A percentile compares a stretch with the other conserved stretches of the same genome.
These are phyloP conservation scores for Echinometra lucunter DNA, from an alignment of 53 echinoderm and acorn worm species.

Conservation along the genomic window DNA sequence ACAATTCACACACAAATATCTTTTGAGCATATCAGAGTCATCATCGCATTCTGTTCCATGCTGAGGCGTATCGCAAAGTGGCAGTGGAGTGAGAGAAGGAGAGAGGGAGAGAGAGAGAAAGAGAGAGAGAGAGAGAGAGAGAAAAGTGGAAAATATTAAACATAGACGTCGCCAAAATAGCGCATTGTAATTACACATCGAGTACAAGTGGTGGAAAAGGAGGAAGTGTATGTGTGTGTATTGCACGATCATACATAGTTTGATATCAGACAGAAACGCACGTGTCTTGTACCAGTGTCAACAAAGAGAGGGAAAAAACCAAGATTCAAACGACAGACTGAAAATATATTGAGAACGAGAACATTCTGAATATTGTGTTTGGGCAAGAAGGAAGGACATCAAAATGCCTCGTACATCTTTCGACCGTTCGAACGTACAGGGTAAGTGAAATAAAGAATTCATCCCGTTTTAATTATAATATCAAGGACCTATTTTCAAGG, in stretches of 20 bases:
- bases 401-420: conserved; percentile 59
- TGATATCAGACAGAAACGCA: neutral
- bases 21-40: conserved; percentile 20
- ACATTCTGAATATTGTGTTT: neutral
- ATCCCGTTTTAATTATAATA: neutral
- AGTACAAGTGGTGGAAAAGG: conserved; percentile 27
- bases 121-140: neutral
- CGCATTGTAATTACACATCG: conserved; percentile 51
- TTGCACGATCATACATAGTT: neutral
- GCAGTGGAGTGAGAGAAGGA: neutral
- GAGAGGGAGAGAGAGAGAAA: neutral
- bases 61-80: conserved; percentile 26
- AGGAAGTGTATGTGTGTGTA: neutral
- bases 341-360: neutral
- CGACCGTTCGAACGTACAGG: conserved; percentile 57
- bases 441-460: neutral
- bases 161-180: conserved; percentile 15
- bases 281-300: conserved; percentile 17
- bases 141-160: no score
- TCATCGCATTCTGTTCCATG: conserved; percentile 16
- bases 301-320: conserved; percentile 49
- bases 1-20: conserved; percentile 38
- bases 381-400: neutral
- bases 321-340: neutral
- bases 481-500: neutral